A percentile compares a stretch with the other conserved stretches of the same genome.
Conservation (phyloP, 2,797 vertebrate genomes). For the Periophthalmus magnuspinnatus region DNA sequence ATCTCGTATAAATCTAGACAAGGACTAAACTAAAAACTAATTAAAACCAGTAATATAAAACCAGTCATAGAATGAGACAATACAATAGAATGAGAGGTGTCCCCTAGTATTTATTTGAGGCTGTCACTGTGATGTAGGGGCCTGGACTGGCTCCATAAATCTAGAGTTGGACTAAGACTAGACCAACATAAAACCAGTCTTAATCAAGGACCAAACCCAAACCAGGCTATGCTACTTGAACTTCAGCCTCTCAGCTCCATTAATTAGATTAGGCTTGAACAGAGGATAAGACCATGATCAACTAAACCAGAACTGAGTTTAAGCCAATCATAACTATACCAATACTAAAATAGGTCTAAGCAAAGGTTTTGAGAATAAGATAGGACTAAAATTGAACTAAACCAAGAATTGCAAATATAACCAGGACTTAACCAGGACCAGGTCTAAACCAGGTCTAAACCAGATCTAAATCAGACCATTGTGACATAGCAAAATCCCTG, state of each 20-base stretch:
- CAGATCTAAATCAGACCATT: neutral
- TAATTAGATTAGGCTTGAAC: too few relatives aligned
- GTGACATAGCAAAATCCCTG: constrained; percentile 22
- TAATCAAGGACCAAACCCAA: too few relatives aligned
- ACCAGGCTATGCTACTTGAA: too few relatives aligned
- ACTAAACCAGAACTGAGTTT: too few relatives aligned
- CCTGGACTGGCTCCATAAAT: constrained; percentile 48
- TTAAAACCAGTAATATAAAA: too few relatives aligned
- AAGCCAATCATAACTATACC: too few relatives aligned
- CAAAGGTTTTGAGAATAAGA: neutral
- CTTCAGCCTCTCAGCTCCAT: too few relatives aligned
- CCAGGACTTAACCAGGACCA: too few relatives aligned
- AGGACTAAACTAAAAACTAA: too few relatives aligned
- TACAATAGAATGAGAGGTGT: neutral
- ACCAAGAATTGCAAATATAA: neutral
- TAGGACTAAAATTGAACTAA: neutral
- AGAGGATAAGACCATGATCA: too few relatives aligned
- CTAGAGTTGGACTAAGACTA: neutral
- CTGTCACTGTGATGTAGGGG: neutral
- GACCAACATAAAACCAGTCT: too few relatives aligned
- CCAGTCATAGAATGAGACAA: neutral
- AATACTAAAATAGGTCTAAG: neutral
- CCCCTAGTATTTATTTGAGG: neutral
- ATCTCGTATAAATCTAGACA: neutral
- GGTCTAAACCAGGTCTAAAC: too few relatives aligned